These are phyloP conservation scores for Chamaea fasciata DNA, from an alignment of 2,113 vertebrate genomes.

Conservation along the genomic window DNA sequence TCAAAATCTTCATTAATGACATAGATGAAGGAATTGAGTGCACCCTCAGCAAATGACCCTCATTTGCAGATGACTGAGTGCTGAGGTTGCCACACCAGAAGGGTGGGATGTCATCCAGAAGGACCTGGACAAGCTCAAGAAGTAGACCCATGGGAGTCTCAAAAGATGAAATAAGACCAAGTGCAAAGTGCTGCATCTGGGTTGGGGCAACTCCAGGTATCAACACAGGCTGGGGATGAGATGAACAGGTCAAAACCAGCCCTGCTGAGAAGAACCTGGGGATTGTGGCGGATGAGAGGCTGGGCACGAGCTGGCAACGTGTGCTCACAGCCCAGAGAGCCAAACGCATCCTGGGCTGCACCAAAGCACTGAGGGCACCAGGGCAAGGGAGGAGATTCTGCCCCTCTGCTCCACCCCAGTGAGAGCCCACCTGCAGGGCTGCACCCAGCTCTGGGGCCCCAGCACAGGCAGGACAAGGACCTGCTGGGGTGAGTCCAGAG, in stretches of 20 bases:
- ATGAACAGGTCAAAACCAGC: background rate
- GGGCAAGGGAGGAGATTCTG: background rate
- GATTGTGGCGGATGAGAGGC: background rate
- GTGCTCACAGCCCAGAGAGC: background rate
- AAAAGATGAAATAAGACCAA: background rate
- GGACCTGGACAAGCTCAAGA: background rate
- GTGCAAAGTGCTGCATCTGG: background rate
- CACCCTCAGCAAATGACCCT: background rate
- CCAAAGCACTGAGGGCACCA: background rate
- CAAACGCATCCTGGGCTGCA: background rate
- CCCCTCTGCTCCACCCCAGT: background rate
- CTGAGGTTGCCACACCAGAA: background rate
- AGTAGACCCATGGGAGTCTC: background rate
- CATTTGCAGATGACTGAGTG: background rate
- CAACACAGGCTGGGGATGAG: background rate
- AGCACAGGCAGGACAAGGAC: background rate
- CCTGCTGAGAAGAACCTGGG: background rate
- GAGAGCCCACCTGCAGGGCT: background rate
- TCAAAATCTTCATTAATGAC: background rate
- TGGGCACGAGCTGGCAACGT: accelerated
- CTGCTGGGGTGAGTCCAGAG: background rate
- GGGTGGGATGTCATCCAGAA: background rate
- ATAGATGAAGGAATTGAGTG: background rate
- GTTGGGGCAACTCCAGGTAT: background rate
- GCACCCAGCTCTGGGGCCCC: background rate